phyloP scores from a whole-genome alignment of 2,888 invertebrate species.

The Platerodrilus igneus region DNA sequence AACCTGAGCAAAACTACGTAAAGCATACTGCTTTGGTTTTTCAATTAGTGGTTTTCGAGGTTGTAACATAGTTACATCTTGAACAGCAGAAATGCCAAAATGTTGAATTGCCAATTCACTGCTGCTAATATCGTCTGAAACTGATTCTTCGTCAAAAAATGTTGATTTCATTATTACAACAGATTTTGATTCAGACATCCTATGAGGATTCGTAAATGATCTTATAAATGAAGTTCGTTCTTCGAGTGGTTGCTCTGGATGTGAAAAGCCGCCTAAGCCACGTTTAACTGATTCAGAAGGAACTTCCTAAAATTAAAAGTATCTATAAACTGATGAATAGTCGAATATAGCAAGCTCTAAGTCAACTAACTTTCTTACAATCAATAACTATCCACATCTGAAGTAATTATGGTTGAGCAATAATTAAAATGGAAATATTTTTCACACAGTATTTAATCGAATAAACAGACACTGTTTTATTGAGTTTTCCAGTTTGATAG shows the following conservation, averaged over 20 bases:
- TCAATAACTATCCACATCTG: too few species aligned
- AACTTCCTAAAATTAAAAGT: constrained; percentile 5
- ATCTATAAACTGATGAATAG: too few species aligned
- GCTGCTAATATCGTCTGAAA: constrained; percentile 15
- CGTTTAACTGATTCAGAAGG: neutral
- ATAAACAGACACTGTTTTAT: too few species aligned
- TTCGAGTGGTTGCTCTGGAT: neutral
- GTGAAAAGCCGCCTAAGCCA: constrained; percentile 9
- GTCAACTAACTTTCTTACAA: too few species aligned
- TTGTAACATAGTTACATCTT: neutral
- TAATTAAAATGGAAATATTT: too few species aligned
- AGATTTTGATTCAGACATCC: neutral
- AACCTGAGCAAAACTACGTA: constrained; percentile 1
- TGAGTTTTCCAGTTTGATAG: too few species aligned
- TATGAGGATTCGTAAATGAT: neutral
- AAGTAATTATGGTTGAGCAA: too few species aligned
- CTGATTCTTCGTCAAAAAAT: constrained; percentile 19
- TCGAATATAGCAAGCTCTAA: too few species aligned
- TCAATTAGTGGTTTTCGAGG: neutral
- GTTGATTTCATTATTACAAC: constrained; percentile 15
- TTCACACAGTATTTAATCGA: too few species aligned
- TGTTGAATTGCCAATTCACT: constrained; percentile 10
- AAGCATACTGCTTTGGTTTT: constrained; percentile 8
- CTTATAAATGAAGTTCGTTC: neutral
- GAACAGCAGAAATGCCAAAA: neutral